Conservation (phyloP, 23 tunicate genomes). For the Oikopleura dioica region DNA sequence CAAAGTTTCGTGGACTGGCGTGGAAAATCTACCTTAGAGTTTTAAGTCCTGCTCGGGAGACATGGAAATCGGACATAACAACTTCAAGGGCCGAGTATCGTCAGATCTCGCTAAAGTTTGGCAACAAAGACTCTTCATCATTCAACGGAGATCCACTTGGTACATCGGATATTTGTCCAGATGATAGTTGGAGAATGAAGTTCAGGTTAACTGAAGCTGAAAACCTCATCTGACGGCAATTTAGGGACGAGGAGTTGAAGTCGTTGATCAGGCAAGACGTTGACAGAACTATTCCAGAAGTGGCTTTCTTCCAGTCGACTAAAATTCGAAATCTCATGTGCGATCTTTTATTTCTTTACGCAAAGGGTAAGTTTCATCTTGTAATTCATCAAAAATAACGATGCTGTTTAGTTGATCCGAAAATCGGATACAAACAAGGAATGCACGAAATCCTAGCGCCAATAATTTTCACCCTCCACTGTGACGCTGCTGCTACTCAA, state of each 20-base stretch:
- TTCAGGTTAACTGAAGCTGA: background rate
- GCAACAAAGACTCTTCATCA: background rate
- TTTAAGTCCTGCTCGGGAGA: background rate
- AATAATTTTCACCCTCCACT: constrained; percentile 52
- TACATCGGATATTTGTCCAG: background rate
- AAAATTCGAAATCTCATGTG: constrained; percentile 27
- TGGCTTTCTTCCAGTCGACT: constrained; percentile 31
- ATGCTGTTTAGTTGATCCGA: constrained; percentile 22
- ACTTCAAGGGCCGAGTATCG: background rate
- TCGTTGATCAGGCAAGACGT: constrained; percentile 51
- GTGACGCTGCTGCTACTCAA: constrained; percentile 63
- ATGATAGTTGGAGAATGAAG: background rate
- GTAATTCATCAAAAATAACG: background rate
- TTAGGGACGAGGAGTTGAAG: constrained; percentile 42
- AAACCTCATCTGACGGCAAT: constrained; percentile 38
- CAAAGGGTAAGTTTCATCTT: constrained; percentile 14
- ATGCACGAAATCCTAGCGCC: constrained; percentile 96
- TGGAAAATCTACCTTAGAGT: background rate
- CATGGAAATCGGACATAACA: background rate
- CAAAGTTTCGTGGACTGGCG: background rate
- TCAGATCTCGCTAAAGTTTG: background rate
- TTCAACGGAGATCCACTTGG: background rate
- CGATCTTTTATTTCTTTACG: constrained; percentile 61
- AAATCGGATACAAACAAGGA: constrained; percentile 57
- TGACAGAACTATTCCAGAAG: constrained; percentile 72